Evolutionary conservation across 2,888 invertebrate genomes (phyloP), one percentile per base, ranked within the genome.

Genomic region (Carpatolechia fugitivella): DNA sequence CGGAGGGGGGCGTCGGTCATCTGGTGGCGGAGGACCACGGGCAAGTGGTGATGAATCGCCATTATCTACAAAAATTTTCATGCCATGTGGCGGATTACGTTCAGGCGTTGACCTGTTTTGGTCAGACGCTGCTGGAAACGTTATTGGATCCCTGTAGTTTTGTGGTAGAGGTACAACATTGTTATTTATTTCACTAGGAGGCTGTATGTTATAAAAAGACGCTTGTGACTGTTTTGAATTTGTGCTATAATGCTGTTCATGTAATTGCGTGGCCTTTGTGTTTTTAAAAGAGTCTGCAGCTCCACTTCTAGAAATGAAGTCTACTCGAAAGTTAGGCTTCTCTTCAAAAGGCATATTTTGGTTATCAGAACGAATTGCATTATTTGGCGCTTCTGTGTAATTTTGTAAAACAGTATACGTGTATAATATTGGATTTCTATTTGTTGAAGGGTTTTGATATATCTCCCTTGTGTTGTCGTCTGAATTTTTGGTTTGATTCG

Each of bases 1-100:
- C 2, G 63, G 56, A 1, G 63, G 60, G 8, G 55, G 60, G n/a
- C 55, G 24, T 56, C 60, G 33, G 40, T 60, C 47, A 58, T 60
- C 10, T 1, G 35, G 31, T 10, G 38, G 41, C 14, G 40, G 35
- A 11, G 29, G 10, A 3, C 40, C 29, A n/a, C 11, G 7, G n/a
- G n/a, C n/a, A n/a, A n/a, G n/a, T n/a, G n/a, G n/a, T n/a, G n/a
- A n/a, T n/a, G n/a, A n/a, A n/a, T n/a, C n/a, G n/a, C n/a, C n/a
- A n/a, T n/a, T n/a, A n/a, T n/a, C n/a, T n/a, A n/a, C n/a, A n/a
- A n/a, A n/a, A n/a, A n/a, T n/a, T n/a, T n/a, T n/a, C n/a, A n/a
- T n/a, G n/a, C n/a, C 6, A 24, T 24, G 3, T 24, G 6, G 24
- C 24, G 24, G 24, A 24, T 24, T 24, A 24, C 6, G 24, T 24